phyloP scores from a whole-genome alignment of 92 coral and sea anemone genomes.

The Bergia puertoricense region DNA sequence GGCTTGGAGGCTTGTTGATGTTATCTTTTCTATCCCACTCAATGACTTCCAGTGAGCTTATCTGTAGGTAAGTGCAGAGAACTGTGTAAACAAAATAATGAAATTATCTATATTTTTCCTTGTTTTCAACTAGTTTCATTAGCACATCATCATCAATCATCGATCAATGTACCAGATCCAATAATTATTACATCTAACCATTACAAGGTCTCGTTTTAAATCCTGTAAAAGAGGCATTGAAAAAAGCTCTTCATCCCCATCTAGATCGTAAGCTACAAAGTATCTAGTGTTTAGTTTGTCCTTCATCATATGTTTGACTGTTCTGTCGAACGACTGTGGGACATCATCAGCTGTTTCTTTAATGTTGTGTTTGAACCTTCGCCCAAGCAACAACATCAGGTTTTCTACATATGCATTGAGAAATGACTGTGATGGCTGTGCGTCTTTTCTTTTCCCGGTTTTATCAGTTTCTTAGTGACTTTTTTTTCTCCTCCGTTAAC shows the following conservation, averaged over 20 bases:
- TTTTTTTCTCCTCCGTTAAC: not conserved
- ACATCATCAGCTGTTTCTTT: slow-evolving; percentile 11
- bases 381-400: slow-evolving; percentile 7
- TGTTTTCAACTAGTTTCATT: too few species aligned
- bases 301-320: not conserved
- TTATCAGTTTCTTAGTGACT: not conserved
- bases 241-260: slow-evolving; percentile 5
- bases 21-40: slow-evolving; percentile 55
- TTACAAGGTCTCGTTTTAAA: slow-evolving; percentile 10
- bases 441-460: slow-evolving; percentile 1
- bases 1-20: slow-evolving; percentile 51
- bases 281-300: slow-evolving; percentile 8
- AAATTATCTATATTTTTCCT: too few species aligned
- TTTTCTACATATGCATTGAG: slow-evolving; percentile 10
- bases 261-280: not conserved
- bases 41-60: slow-evolving; percentile 31
- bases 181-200: not conserved
- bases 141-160: too few species aligned
- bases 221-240: not conserved
- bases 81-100: too few species aligned
- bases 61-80: too few species aligned
- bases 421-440: not conserved
- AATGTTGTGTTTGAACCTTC: slow-evolving; percentile 1
- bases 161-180: too few species aligned
- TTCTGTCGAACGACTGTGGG: slow-evolving; percentile 15